Evolutionary conservation across 2,797 vertebrate genomes (phyloP), one percentile per base, ranked within the genome.

Genomic region (Mus minutoides): DNA sequence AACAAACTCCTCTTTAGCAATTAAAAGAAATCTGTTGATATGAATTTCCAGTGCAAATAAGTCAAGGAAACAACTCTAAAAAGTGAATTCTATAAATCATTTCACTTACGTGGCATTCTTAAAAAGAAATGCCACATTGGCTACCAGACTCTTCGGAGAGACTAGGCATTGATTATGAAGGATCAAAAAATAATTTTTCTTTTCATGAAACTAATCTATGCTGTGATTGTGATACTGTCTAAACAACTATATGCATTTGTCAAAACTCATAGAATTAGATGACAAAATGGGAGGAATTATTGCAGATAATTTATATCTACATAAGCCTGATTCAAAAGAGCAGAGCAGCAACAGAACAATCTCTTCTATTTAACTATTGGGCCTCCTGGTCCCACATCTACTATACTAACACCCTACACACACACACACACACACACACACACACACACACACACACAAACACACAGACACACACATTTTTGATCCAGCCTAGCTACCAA

Each of bases 181-280:
- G 21, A 21, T 1, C 0, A 78, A 60, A 60, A 87, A 77, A 8
- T 0, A 34, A 84, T 3, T n/a, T 60, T 71, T 52, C 34, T 69
- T 56, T n/a, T 40, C 31, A 67, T 85, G 31, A 29, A 56, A 49
- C n/a, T 46, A 2, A 34, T 84, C 43, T 92, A 49, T 67, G 24
- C 24, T 43, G 79, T 71, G n/a, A 82, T 6, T 29, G 6, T 69
- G 11, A 9, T 79, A 4, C 67, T 78, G 26, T 16, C 29, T 91
- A 69, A 2, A 10, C 12, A 34, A 54, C 76, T 58, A 69, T 14
- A 24, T 5, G 16, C 13, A 69, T 76, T 87, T 76, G 69, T 77
- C 49, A 94, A 88, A 96, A 88, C 29, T 67, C 71, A 58, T 11
- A 52, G 6, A 94, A 52, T 49, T 92, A n/a, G 29, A 46, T 52